A percentile compares a stretch with the other conserved stretches of the same genome.
phyloP scores from a whole-genome alignment of 2,888 invertebrate genomes.

The Cerastis rubricosa region DNA sequence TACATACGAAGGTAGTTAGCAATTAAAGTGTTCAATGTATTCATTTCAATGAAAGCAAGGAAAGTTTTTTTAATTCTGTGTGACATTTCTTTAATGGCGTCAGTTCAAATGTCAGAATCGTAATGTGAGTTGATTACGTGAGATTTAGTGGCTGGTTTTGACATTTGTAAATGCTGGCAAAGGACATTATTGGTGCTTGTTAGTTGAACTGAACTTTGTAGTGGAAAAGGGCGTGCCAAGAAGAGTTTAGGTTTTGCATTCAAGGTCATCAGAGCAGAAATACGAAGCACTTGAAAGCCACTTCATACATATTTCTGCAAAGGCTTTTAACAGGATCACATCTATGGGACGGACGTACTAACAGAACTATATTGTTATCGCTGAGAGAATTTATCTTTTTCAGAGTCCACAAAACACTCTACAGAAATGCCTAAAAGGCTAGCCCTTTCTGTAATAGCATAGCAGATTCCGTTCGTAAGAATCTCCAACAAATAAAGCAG shows the following conservation, averaged over 20 bases:
- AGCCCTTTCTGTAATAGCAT: too few relatives aligned
- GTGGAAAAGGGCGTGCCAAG: not conserved
- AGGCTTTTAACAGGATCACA: too few relatives aligned
- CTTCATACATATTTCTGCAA: too few relatives aligned
- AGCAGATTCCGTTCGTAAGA: too few relatives aligned
- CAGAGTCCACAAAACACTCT: too few relatives aligned
- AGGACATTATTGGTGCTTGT: conserved; percentile 32
- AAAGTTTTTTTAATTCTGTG: conserved; percentile 48
- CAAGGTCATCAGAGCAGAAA: not conserved
- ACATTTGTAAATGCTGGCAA: conserved; percentile 4
- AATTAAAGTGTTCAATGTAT: conserved; percentile 62
- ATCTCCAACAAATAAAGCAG: not conserved
- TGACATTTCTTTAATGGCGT: conserved; percentile 64
- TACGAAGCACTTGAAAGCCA: too few relatives aligned
- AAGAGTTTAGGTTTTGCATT: not conserved
- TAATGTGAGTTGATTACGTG: conserved; percentile 44
- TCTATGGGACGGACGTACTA: too few relatives aligned
- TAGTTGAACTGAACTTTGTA: conserved; percentile 18
- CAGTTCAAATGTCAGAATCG: conserved; percentile 63
- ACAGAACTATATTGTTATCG: too few relatives aligned
- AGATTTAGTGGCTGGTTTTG: conserved; percentile 37
- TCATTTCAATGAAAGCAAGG: conserved; percentile 45
- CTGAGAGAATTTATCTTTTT: too few relatives aligned
- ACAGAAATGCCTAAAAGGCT: too few relatives aligned
- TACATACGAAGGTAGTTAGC: conserved; percentile 70